A percentile compares a stretch with the other conserved stretches of the same genome.
These are phyloP conservation scores for Nomada ferruginata DNA, from an alignment of 2,888 invertebrate genomes.

Conservation along the genomic window DNA sequence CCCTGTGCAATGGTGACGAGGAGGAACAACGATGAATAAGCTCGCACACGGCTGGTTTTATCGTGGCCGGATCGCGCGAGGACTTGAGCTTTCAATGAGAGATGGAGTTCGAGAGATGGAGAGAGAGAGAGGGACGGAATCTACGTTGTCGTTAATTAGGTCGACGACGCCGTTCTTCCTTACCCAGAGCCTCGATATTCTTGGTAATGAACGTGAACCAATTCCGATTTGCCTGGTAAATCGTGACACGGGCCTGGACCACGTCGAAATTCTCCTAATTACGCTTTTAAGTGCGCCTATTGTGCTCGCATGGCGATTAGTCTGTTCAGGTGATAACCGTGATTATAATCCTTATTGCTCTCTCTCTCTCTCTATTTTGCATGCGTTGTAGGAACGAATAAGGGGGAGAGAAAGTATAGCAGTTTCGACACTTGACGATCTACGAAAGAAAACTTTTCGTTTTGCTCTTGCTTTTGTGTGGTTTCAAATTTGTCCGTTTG, in stretches of 20 bases:
- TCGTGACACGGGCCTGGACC: background rate
- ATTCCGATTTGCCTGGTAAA: constrained; percentile 54
- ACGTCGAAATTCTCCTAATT: constrained; percentile 36
- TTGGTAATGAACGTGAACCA: constrained; percentile 51
- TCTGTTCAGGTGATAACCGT: background rate
- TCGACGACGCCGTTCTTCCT: constrained; percentile 50
- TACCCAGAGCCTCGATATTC: constrained; percentile 7
- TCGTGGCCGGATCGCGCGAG: constrained; percentile 43
- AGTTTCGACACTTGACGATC: too few species aligned
- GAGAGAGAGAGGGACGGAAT: constrained; percentile 10
- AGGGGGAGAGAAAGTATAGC: too few species aligned
- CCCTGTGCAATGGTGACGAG: background rate
- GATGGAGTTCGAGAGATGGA: background rate
- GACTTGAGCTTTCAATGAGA: constrained; percentile 50
- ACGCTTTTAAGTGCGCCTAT: constrained; percentile 20
- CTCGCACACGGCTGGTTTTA: constrained; percentile 42
- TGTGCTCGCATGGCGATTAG: background rate
- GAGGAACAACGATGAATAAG: constrained; percentile 43
- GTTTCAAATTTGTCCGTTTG: background rate
- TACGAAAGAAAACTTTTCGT: too few species aligned
- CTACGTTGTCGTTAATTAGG: constrained; percentile 64
- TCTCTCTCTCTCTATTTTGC: too few species aligned
- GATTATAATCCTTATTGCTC: too few species aligned
- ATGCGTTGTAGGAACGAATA: too few species aligned
- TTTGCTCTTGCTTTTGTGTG: too few species aligned